phyloP scores from a whole-genome alignment of 2,888 invertebrate species.

The Argyresthia albistria region DNA sequence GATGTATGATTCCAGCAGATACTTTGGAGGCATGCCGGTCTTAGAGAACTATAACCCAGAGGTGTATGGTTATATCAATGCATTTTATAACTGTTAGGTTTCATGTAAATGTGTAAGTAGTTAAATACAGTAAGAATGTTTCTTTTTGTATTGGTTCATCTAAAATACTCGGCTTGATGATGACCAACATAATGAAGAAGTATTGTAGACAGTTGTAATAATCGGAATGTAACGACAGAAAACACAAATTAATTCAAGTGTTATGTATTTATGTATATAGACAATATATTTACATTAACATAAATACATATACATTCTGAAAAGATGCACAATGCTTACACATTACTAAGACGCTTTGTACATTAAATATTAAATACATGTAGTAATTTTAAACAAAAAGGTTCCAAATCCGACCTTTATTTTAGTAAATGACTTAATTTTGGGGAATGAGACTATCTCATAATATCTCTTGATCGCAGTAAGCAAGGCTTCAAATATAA shows the following conservation, averaged over 20 bases:
- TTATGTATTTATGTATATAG: constrained; percentile 67
- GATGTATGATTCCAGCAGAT: constrained; percentile 77
- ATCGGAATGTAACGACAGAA: no score
- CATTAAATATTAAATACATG: constrained; percentile 38
- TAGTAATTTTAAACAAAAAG: constrained; percentile 23
- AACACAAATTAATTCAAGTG: constrained; percentile 7
- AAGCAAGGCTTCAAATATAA: no score
- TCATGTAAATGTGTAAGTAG: constrained; percentile 18
- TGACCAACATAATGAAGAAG: no score
- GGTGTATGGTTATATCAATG: constrained; percentile 83
- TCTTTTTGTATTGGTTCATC: no score
- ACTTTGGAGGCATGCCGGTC: constrained; percentile 75
- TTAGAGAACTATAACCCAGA: constrained; percentile 84
- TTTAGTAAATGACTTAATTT: no score
- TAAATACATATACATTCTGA: constrained; percentile 62
- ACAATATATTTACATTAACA: constrained; percentile 69
- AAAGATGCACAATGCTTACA: constrained; percentile 64
- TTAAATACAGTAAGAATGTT: no score
- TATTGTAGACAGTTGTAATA: no score
- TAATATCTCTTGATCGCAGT: no score
- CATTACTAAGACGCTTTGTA: constrained; percentile 63
- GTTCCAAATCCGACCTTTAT: no score
- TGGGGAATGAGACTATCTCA: no score
- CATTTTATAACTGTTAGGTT: constrained; percentile 81
- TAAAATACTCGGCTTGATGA: no score